Evolutionary conservation across 2,888 invertebrate genomes (phyloP).

Genomic region (Cataglyphis albicans): DNA sequence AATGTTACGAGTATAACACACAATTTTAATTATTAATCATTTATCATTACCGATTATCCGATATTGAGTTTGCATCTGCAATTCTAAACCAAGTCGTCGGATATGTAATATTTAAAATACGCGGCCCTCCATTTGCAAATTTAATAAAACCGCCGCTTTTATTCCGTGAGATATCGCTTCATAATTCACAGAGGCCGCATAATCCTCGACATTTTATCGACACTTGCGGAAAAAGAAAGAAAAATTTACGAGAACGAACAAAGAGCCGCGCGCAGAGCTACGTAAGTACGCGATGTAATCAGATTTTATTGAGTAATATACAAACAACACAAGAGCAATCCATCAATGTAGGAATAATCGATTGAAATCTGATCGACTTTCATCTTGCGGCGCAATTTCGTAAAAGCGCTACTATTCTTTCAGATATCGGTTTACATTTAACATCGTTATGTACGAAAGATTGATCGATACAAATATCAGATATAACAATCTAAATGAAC

Average conservation of each 20-base stretch:
- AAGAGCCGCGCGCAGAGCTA: constrained; percentile 23
- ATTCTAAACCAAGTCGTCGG: constrained; percentile 41
- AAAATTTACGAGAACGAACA: constrained; percentile 38
- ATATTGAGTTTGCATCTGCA: constrained; percentile 35
- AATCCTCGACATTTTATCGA: constrained; percentile 52
- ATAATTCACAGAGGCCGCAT: constrained; percentile 45
- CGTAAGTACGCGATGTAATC: constrained; percentile 27
- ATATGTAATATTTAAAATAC: constrained; percentile 50
- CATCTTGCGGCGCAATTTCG: constrained; percentile 26
- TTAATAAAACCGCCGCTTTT: constrained; percentile 42
- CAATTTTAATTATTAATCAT: constrained; percentile 50
- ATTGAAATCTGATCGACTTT: constrained; percentile 37
- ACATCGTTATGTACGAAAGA: constrained; percentile 25
- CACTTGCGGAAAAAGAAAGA: constrained; percentile 31
- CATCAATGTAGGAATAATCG: constrained; percentile 41
- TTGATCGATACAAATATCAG: constrained; percentile 15
- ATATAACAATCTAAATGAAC: background rate
- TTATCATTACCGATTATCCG: constrained; percentile 35
- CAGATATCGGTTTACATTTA: constrained; percentile 26
- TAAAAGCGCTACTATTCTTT: constrained; percentile 30
- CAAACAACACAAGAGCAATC: constrained; percentile 28
- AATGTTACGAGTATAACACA: constrained; percentile 30
- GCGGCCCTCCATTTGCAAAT: constrained; percentile 28
- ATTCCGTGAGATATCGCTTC: constrained; percentile 39
- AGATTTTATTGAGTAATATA: constrained; percentile 42